Percentiles rank a stretch among this genome's conserved stretches.
phyloP scores from a whole-genome alignment of 2,797 vertebrate genomes.

The Sandelia bainsii region DNA sequence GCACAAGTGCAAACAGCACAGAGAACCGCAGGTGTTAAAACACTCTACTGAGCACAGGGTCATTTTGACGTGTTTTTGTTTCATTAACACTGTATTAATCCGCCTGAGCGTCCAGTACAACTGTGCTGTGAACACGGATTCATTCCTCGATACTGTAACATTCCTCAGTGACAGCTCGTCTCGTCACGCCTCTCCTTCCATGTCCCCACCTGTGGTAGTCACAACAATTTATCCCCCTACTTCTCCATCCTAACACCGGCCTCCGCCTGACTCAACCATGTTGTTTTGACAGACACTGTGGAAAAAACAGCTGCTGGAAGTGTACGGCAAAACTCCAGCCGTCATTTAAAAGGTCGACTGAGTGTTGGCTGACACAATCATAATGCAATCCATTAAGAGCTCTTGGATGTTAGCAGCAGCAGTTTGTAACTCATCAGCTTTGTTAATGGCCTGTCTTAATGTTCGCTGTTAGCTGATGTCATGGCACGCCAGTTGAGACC shows the following conservation, averaged over 20 bases:
- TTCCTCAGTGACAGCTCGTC: constrained; percentile 82
- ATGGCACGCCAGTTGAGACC: constrained; percentile 75
- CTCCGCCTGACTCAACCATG: constrained; percentile 46
- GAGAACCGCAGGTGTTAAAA: constrained; percentile 73
- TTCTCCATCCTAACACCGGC: constrained; percentile 64
- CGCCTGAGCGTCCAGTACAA: constrained; percentile 81
- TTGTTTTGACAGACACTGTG: constrained; percentile 88
- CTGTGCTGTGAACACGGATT: constrained; percentile 66
- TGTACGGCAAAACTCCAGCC: constrained; percentile 61
- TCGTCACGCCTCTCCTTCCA: constrained; percentile 73
- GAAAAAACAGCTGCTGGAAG: constrained; percentile 85
- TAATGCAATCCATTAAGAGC: constrained; percentile 89
- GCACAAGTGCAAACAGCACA: constrained; percentile 55
- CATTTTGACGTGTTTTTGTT: constrained; percentile 89
- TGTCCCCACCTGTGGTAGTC: constrained; percentile 83
- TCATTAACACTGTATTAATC: constrained; percentile 89
- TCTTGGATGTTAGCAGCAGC: constrained; percentile 77
- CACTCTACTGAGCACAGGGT: constrained; percentile 41
- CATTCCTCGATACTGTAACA: constrained; percentile 68
- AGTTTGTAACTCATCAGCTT: constrained; percentile 84
- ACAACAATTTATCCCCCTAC: constrained; percentile 69
- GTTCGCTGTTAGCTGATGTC: constrained; percentile 79
- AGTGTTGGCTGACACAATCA: constrained; percentile 84
- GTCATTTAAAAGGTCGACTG: constrained; percentile 74
- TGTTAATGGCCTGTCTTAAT: constrained; percentile 82